Evolutionary conservation across 2,888 invertebrate species (phyloP).

Genomic region (Dolomedes plantarius): DNA sequence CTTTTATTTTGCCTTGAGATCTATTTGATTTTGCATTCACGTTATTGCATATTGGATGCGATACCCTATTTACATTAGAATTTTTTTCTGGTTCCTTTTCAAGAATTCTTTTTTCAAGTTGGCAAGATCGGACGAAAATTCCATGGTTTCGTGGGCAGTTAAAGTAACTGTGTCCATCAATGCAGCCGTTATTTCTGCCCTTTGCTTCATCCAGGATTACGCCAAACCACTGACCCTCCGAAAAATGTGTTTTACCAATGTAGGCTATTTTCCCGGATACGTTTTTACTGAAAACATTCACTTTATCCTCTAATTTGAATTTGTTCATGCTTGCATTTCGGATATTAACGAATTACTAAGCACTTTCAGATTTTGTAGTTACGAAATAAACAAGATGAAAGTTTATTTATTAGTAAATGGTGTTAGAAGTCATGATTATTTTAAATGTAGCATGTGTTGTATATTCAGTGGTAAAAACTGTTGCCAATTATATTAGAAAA

Average conservation of each 20-base stretch:
- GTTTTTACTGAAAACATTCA: conserved; percentile 36
- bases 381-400: no score
- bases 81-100: background rate
- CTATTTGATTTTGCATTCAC: background rate
- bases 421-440: no score
- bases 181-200: conserved; percentile 30
- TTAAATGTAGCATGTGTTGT: no score
- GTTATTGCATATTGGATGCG: no score
- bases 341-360: background rate
- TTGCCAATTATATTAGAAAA: no score
- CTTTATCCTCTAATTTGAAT: conserved; percentile 37
- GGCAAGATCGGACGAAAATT: conserved; percentile 21
- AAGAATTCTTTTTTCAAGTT: conserved; percentile 28
- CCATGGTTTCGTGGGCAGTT: conserved; percentile 23
- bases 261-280: conserved; percentile 33
- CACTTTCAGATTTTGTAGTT: background rate
- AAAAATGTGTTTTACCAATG: conserved; percentile 42
- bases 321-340: conserved; percentile 26
- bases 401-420: no score
- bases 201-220: conserved; percentile 35
- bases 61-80: no score
- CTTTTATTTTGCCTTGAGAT: background rate
- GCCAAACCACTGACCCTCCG: conserved; percentile 35
- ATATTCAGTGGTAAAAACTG: no score
- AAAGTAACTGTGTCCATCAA: conserved; percentile 31